Evolutionary conservation across 2,888 invertebrate genomes (phyloP), one percentile per base, ranked within the genome.

Genomic region (Drosophila anomelani): DNA sequence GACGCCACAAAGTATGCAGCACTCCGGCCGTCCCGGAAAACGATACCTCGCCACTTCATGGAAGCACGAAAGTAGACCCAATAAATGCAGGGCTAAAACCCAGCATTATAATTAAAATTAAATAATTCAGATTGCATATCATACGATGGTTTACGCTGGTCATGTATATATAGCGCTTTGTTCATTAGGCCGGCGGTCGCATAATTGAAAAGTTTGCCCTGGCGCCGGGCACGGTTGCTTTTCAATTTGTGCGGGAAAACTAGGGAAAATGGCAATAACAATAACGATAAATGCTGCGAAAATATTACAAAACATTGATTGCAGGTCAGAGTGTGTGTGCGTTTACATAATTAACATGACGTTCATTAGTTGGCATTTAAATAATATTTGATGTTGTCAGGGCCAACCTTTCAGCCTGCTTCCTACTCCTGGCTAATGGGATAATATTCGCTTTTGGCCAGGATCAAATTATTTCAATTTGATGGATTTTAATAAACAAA

Each of bases 81-180:
- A 53, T 47, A 53, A 15, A 56, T 39, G 55, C 38, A n/a, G 20
- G 36, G 32, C 34, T 15, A 51, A 51, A 36, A 9, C 4, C 54
- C 49, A 39, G 29, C 58, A 75, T 81, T 85, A 81, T 81, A 83
- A 87, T 85, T 85, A 81, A 83, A 76, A 57, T 75, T 87, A 69
- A 85, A 87, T 83, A 83, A 87, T 86, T 84, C 64, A 80, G 76
- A 78, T 67, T 79, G 63, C 66, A 51, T 62, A 75, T 77, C 67
- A 68, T 59, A 73, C 66, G 62, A 66, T 54, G 54, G 60, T 62
- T 62, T 62, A 44, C 51, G 51, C 51, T 51, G 62, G 64, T 44
- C 64, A 44, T 51, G 34, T 51, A 29, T 29, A 29, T 29, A 34
- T 56, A 44, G 46, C 57, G 77, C 77, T 80, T 75, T 84, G 79